phyloP scores from a whole-genome alignment of 1,140 invertebrate species.

The Bemisia tabaci region DNA sequence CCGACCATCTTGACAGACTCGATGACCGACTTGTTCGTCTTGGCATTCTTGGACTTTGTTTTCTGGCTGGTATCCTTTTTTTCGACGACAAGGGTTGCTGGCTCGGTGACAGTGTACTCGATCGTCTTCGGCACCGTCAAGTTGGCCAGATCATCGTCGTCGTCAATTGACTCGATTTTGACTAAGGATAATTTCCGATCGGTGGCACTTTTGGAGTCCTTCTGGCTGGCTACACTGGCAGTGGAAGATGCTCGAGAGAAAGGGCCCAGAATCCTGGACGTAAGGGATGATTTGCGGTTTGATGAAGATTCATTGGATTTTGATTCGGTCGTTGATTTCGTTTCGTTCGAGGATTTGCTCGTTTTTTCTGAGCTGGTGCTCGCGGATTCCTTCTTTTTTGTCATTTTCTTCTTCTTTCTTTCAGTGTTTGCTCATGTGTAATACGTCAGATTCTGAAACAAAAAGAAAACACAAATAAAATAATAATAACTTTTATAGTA shows the following conservation, averaged over 20 bases:
- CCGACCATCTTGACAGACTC: slow-evolving; percentile 6
- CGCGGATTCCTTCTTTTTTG: neutral
- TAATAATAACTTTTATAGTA: too few relatives aligned
- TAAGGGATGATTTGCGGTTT: neutral
- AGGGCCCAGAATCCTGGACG: neutral
- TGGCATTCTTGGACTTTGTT: neutral
- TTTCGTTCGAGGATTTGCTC: neutral
- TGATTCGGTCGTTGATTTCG: neutral
- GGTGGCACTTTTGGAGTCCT: too few relatives aligned
- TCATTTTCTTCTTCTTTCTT: too few relatives aligned
- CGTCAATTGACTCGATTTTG: neutral
- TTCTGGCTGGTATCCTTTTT: neutral
- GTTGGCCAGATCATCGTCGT: neutral
- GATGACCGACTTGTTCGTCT: neutral
- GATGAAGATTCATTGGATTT: neutral
- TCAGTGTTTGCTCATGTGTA: too few relatives aligned
- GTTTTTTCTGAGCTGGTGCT: too few relatives aligned
- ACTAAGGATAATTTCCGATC: neutral
- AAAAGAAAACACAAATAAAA: too few relatives aligned
- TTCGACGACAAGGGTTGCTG: neutral
- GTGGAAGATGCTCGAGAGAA: neutral
- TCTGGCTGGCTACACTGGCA: neutral
- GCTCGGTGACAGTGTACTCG: neutral
- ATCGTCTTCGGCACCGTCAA: neutral
- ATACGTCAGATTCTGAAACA: too few relatives aligned